A percentile compares a stretch with the other conserved stretches of the same genome.
Conservation (phyloP, 2,113 vertebrate species). For the Jaculus jaculus region DNA sequence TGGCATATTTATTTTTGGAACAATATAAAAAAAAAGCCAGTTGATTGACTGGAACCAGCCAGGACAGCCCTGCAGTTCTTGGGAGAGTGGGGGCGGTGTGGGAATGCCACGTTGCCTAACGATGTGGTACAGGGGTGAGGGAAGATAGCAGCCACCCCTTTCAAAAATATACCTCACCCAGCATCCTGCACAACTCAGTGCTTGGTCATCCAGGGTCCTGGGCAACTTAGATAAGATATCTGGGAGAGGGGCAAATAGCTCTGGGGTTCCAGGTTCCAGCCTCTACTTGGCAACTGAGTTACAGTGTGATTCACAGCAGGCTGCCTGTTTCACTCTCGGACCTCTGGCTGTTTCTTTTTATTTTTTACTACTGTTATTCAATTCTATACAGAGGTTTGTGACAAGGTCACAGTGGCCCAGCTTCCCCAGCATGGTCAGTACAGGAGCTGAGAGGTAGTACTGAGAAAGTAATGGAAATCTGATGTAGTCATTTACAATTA, state of each 20-base stretch:
- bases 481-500: not conserved
- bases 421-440: not conserved
- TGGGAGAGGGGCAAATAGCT: not conserved
- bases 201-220: not conserved
- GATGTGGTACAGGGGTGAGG: not conserved
- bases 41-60: not conserved
- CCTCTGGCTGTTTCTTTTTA: no score
- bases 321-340: not conserved
- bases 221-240: not conserved
- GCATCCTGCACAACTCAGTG: constrained; percentile 42
- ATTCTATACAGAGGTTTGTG: not conserved
- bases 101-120: not conserved
- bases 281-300: not conserved
- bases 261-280: no score
- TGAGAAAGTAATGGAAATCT: not conserved
- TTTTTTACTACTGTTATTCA: not conserved
- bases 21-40: constrained; percentile 1
- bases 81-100: not conserved
- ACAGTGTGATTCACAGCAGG: not conserved
- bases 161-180: constrained; percentile 3
- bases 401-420: rapidly evolving
- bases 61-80: not conserved
- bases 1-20: constrained; percentile 70
- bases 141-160: not conserved
- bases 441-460: not conserved